Evolutionary conservation across 1,140 invertebrate species (phyloP), one percentile per base, ranked within the genome.

Genomic region (Musca domestica): DNA sequence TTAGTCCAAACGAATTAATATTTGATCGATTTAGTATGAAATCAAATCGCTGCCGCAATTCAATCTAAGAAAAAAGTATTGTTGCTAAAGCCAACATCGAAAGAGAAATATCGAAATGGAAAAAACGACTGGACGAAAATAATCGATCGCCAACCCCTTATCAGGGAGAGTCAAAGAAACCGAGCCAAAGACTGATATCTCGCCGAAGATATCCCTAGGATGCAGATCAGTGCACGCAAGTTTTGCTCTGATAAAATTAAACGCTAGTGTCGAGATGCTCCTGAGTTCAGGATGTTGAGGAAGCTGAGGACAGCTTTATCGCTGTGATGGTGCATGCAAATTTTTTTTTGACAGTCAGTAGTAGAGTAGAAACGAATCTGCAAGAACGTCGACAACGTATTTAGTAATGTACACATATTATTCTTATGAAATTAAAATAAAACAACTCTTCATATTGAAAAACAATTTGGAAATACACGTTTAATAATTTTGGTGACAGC

Each of bases 1-100:
- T 25, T 34, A 64, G 41, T 15, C 67, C 67, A 9, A 67, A 67
- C 25, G 66, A 67, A 47, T 41, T 67, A 3, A 46, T 67, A 1
- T 67, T 67, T 22, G 66, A 51, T 51, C 5, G 30, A 58, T 12
- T 19, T 58, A 54, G 22, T 58, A 5, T 34, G 58, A 1, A 67
- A 67, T 54, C 47, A n/a, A n/a, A 17, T 66, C 7, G 6, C 34
- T 30, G 64, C 64, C 3, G 64, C 47, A 12, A 23, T 66, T 17
- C 23, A 6, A 52, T 52, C 1, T 2, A 30, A n/a, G 23, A 66
- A 6, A 66, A 66, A 25, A 2, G 23, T 30, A 25, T 19, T 2
- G 1, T 25, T 14, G 48, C 64, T 23, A 14, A 14, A 1, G 5
- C n/a, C 12, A 66, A 66, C 17, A 66, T 52, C 19, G 23, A 25